Conservation (phyloP, 1,140 invertebrate genomes). For the Heliconius nattereri region DNA sequence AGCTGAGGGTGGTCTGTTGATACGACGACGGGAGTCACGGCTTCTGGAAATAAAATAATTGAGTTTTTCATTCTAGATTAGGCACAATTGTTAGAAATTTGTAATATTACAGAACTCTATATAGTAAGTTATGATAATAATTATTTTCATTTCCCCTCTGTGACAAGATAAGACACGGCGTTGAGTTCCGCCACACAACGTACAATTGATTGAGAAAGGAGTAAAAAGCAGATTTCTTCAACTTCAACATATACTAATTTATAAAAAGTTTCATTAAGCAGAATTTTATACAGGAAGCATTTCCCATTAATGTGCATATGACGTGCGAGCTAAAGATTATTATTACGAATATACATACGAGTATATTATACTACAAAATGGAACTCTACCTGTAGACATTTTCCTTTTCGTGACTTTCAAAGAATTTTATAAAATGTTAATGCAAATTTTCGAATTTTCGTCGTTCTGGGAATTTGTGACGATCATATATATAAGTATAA, state of each 20-base stretch:
- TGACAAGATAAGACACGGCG: no score
- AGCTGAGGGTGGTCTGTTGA: conserved; percentile 64
- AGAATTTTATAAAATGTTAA: not conserved
- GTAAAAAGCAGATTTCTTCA: no score
- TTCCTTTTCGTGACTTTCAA: not conserved
- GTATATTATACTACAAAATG: not conserved
- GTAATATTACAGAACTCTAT: no score
- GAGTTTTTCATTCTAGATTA: not conserved
- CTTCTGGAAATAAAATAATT: conserved; percentile 46
- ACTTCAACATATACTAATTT: not conserved
- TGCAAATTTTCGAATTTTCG: not conserved
- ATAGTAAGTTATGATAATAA: no score
- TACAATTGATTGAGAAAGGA: no score
- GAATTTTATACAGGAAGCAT: conserved; percentile 4
- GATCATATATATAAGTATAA: no score
- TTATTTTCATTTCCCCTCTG: no score
- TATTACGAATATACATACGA: not conserved
- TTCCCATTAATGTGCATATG: conserved; percentile 19
- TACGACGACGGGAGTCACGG: conserved; percentile 58
- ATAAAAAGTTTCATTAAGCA: not conserved
- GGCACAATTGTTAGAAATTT: no score
- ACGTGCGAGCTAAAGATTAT: conserved; percentile 14
- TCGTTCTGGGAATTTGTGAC: not conserved
- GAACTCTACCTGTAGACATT: not conserved
- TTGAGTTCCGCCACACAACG: no score